Conservation (phyloP, 2,888 invertebrate species). For the Bimastos eiseni region DNA sequence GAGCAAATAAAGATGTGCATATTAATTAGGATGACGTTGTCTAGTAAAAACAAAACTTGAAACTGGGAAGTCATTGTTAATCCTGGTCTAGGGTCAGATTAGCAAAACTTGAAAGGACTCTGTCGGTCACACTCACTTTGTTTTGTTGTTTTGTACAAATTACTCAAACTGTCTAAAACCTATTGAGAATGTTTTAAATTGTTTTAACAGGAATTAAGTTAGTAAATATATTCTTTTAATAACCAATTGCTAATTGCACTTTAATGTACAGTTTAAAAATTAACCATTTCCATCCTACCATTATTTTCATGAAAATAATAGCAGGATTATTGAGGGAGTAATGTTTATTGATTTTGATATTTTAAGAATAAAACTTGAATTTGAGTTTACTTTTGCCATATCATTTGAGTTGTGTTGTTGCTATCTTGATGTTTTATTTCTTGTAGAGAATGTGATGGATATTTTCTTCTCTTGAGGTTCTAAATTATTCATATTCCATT, state of each 20-base stretch:
- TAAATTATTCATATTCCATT: background rate
- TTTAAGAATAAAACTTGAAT: background rate
- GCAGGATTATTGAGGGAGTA: background rate
- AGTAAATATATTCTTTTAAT: background rate
- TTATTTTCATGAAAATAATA: background rate
- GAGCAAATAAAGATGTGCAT: background rate
- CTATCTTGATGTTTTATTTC: background rate
- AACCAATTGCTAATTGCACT: background rate
- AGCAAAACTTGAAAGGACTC: background rate
- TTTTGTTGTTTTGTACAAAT: background rate
- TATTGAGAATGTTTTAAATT: background rate
- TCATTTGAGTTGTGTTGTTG: no score
- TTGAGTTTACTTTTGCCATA: background rate
- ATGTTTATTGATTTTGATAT: background rate
- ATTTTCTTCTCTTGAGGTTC: background rate
- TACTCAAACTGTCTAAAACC: background rate
- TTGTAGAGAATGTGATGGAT: conserved; percentile 7
- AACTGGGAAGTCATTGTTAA: background rate
- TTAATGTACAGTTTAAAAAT: background rate
- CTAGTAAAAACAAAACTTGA: background rate
- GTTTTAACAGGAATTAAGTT: background rate
- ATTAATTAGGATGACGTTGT: background rate
- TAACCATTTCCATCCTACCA: no score
- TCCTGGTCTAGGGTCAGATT: background rate
- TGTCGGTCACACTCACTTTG: background rate